Evolutionary conservation across 2,888 invertebrate genomes (phyloP).

Genomic region (Lacanobia wlatinum): DNA sequence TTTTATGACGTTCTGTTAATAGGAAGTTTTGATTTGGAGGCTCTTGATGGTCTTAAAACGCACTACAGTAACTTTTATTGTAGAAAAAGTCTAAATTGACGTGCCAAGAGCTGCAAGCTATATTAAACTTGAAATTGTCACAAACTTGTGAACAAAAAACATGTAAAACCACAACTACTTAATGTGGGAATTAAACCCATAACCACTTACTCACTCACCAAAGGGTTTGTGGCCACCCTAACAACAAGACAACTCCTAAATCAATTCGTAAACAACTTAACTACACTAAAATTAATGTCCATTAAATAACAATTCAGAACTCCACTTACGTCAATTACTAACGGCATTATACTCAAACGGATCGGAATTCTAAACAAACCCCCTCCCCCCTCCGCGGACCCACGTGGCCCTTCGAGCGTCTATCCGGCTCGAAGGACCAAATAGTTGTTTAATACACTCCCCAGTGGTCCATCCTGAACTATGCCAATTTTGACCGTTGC

Average conservation of each 20-base stretch:
- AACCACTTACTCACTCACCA: too few relatives aligned
- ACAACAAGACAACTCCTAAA: slow-evolving; percentile 13
- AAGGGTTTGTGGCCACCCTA: background rate
- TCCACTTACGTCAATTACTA: slow-evolving; percentile 66
- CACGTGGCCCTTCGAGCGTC: slow-evolving; percentile 10
- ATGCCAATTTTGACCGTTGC: slow-evolving; percentile 62
- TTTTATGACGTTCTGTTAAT: too few relatives aligned
- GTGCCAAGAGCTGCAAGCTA: too few relatives aligned
- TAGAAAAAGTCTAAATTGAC: too few relatives aligned
- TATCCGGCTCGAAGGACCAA: slow-evolving; percentile 54
- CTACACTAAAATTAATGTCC: slow-evolving; percentile 42
- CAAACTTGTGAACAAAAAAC: background rate
- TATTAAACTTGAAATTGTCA: too few relatives aligned
- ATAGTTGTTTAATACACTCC: slow-evolving; percentile 65
- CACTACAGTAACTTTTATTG: too few relatives aligned
- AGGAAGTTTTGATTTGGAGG: too few relatives aligned
- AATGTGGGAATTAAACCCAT: background rate
- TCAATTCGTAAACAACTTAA: slow-evolving; percentile 45
- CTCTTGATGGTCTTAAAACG: too few relatives aligned
- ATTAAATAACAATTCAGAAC: slow-evolving; percentile 56
- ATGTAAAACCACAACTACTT: background rate
- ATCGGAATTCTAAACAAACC: slow-evolving; percentile 63
- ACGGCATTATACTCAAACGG: slow-evolving; percentile 57
- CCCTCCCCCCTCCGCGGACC: background rate
- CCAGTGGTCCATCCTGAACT: slow-evolving; percentile 55